Percentiles rank a stretch among this genome's conserved stretches.
Conservation (phyloP, 2,888 invertebrate species). For the Spisula subtruncata region DNA sequence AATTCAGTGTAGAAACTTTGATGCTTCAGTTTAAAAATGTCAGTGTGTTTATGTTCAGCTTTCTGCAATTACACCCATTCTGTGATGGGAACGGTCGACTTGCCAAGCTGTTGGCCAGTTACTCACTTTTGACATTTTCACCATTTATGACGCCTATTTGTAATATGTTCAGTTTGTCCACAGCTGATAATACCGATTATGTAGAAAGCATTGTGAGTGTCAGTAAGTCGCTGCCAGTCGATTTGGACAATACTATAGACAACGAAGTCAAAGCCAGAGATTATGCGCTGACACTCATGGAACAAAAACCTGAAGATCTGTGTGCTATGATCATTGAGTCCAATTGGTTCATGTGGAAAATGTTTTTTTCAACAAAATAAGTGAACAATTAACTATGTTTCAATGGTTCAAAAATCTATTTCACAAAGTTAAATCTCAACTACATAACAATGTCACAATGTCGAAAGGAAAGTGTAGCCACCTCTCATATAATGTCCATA, state of each 20-base stretch:
- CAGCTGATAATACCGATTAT: slow-evolving; percentile 20
- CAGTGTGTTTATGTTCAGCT: slow-evolving; percentile 38
- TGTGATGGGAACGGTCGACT: slow-evolving; percentile 49
- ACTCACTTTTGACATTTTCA: slow-evolving; percentile 44
- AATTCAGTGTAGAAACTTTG: neutral
- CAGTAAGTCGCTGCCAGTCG: neutral
- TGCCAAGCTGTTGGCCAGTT: slow-evolving; percentile 43
- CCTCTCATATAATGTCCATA: too few species aligned
- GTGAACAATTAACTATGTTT: too few species aligned
- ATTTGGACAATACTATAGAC: neutral
- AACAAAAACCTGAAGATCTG: slow-evolving; percentile 40
- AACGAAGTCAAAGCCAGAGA: neutral
- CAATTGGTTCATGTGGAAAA: slow-evolving; percentile 41
- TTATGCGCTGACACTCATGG: neutral
- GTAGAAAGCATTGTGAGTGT: slow-evolving; percentile 38
- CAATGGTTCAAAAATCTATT: too few species aligned
- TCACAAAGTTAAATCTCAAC: too few species aligned
- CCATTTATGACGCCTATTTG: slow-evolving; percentile 52
- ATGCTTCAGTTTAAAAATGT: slow-evolving; percentile 35
- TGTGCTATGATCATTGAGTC: slow-evolving; percentile 51
- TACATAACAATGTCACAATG: too few species aligned
- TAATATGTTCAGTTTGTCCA: slow-evolving; percentile 46
- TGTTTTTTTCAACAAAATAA: neutral
- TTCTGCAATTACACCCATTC: slow-evolving; percentile 46
- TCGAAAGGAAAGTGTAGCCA: too few species aligned